Conservation (phyloP, 2,797 vertebrate species). For the Muscicapa striata region DNA sequence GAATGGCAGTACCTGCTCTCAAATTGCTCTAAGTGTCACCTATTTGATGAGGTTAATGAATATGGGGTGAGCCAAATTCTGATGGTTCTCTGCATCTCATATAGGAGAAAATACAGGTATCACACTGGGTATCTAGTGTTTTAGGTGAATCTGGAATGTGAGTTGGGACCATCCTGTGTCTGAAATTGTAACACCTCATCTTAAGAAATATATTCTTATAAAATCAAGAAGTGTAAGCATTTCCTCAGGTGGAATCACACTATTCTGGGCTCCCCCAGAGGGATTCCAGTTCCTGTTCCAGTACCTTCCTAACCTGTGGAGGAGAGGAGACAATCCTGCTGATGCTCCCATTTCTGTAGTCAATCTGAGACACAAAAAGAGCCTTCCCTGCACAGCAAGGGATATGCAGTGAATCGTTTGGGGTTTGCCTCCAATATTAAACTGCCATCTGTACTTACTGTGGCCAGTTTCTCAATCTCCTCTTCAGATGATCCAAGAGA, state of each 20-base stretch:
- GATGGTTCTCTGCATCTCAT: neutral
- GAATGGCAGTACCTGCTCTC: neutral
- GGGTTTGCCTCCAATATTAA: neutral
- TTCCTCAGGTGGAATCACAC: neutral
- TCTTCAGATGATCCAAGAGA: constrained; percentile 86
- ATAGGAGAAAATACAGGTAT: neutral
- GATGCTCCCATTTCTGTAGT: neutral
- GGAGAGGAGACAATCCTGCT: neutral
- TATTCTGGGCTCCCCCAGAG: neutral
- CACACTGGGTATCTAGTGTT: neutral
- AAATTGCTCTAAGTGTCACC: neutral
- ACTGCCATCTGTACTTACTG: constrained; percentile 69
- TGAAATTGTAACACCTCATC: neutral
- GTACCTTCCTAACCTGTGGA: neutral
- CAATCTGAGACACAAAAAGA: neutral
- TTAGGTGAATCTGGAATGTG: neutral
- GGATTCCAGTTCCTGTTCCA: neutral
- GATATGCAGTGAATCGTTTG: neutral
- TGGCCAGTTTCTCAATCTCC: constrained; percentile 89
- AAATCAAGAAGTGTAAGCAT: neutral
- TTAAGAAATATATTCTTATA: neutral
- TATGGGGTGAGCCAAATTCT: neutral
- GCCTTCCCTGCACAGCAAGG: neutral
- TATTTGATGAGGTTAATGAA: neutral
- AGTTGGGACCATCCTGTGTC: neutral